Evolutionary conservation across 1,140 invertebrate species (phyloP), one percentile per base, ranked within the genome.

Genomic region (Eueides isabella): DNA sequence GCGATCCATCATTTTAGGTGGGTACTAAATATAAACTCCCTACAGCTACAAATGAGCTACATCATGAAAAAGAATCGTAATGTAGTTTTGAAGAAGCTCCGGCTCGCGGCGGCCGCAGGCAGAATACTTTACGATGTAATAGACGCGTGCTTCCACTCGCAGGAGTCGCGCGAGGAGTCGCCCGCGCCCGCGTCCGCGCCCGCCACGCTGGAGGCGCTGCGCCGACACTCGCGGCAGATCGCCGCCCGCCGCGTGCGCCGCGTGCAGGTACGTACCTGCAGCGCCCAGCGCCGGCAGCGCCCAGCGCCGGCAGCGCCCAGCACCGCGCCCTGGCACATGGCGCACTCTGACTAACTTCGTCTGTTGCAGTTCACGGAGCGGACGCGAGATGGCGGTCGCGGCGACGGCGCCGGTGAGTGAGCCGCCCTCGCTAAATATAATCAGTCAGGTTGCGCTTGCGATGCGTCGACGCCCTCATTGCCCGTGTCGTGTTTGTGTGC

Each of bases 181-280:
- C 26, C 75, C 69, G 77, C 33, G 44, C 62, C 26, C 76, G 78
- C 33, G 70, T 19, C 75, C 69, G 77, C 33, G 44, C 62, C 26
- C 76, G 78, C 82, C 76, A 83, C 91, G 92, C 95, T 96, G 95
- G 95, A 96, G 95, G 95, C 94, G 87, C 93, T 96, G 91, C 94
- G 95, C 86, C 95, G 94, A 83, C 95, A 95, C 87, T 96, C 95
- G 93, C 94, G 95, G 94, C 95, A 95, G 91, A 95, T 96, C 89
- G 95, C 95, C 91, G 95, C 95, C 84, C 95, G 95, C 87, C 95
- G 94, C 94, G 95, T 94, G 90, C 94, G 94, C 88, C 95, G 95
- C 93, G 95, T 95, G 91, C 95, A 96, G 94, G 95, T 96, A 87
- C 85, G 71, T 33, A 11, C 35, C 41, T n/a, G 62, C 28, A 64